Base-by-base conservation (phyloP, 1,140 invertebrate species). In the Ceratina calcarata region DNA sequence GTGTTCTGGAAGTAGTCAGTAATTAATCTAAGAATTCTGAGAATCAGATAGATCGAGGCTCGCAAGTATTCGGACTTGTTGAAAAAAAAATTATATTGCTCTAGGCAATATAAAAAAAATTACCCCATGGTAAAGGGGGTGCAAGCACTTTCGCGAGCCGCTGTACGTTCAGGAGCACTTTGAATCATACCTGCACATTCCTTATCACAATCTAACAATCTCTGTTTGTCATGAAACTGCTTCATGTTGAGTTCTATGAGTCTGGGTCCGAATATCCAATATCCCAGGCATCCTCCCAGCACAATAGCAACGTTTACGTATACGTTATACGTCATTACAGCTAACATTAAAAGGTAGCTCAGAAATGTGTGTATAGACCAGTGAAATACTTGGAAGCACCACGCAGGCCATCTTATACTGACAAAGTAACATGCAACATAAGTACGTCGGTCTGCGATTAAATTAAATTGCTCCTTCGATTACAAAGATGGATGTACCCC, bases 241-340 rank as follows among this genome's bases (percentile, higher is more conserved):
- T 37, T 72, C 27, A 93, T 55, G 69, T 92, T 92, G 27, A 90
- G 70, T 76, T 91, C 75, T 51, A 91, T 58, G 1, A 92, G 78
- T 2, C 85, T 73, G 37, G 84, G 74, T 88, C 95, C 90, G 94
- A 96, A 87, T 93, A 90, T 89, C 95, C 85, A 96, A 89, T 97
- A 95, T 83, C 97, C 97, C 0, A 96, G 74, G 68, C 95, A 95
- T 86, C 96, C 95, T 6, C 97, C 97, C 51, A 97, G 89, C 1
- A 96, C 93, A 20, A 97, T 93, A 1, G 96, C 95, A 18, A 97
- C 89, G 74, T 95, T 94, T 22, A 98, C 91, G 93, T 97, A 98
- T 57, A 95, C 95, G 92, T 98, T 98, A 93, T 96, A 98, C 1
- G 96, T 95, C 97, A 98, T 98, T 76, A 98, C 96, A 58, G 96